Conservation (phyloP, 2,888 invertebrate genomes). For the Amitus sp. region DNA sequence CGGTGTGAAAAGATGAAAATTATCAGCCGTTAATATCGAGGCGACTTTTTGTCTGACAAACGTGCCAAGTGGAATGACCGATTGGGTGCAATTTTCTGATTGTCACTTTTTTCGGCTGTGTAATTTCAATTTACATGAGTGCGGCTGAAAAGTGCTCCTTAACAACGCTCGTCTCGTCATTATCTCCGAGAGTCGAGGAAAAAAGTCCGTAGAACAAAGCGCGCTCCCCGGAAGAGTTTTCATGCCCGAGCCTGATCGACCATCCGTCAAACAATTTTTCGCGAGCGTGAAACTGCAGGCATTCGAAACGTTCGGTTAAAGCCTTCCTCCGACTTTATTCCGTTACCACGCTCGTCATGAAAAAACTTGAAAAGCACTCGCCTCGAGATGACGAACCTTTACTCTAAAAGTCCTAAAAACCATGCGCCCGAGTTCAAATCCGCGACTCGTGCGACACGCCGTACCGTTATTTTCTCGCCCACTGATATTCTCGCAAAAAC, state of each 20-base stretch:
- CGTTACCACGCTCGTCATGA: constrained; percentile 16
- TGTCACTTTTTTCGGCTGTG: neutral
- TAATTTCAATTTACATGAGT: neutral
- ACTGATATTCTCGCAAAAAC: constrained; percentile 11
- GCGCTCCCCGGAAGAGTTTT: constrained; percentile 28
- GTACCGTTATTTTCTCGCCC: constrained; percentile 44
- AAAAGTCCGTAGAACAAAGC: constrained; percentile 8
- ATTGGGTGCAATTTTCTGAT: neutral
- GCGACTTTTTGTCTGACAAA: no score
- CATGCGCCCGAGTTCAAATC: constrained; percentile 50
- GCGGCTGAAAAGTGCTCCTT: no score
- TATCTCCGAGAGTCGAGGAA: no score
- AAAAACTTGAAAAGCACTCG: constrained; percentile 42
- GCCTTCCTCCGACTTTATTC: constrained; percentile 39
- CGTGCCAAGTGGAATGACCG: neutral
- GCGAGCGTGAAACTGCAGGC: constrained; percentile 43
- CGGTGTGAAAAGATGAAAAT: no score
- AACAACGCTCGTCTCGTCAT: no score
- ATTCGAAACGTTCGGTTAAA: constrained; percentile 46
- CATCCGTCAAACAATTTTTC: constrained; percentile 44
- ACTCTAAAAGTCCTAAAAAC: constrained; percentile 44
- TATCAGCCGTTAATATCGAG: no score
- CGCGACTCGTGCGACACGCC: constrained; percentile 51
- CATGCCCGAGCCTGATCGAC: constrained; percentile 37
- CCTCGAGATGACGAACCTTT: constrained; percentile 38